Percentiles rank a stretch among this genome's conserved stretches.
Conservation (phyloP, 1,140 invertebrate genomes). For the Saccostrea echinata region DNA sequence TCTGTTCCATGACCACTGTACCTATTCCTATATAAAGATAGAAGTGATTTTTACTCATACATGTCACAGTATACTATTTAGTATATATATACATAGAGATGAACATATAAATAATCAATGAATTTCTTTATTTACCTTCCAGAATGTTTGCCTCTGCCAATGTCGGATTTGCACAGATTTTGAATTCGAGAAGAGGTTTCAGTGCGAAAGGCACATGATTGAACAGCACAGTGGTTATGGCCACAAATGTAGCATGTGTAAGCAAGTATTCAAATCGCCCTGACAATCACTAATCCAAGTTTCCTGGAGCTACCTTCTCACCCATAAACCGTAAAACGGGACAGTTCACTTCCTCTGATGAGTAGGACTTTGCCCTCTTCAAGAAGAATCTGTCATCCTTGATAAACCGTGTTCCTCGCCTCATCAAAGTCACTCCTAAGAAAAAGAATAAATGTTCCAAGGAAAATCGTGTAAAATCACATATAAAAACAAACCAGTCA, state of each 20-base stretch:
- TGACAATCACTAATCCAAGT: background rate
- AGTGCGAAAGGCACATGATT: conserved; percentile 39
- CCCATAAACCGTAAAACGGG: background rate
- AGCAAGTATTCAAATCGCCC: background rate
- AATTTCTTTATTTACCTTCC: background rate
- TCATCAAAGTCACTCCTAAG: background rate
- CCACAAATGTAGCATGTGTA: conserved; percentile 12
- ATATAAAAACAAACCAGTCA: background rate
- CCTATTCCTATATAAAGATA: too few species aligned
- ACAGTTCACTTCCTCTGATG: background rate
- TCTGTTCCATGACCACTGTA: too few species aligned
- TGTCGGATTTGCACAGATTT: conserved; percentile 40
- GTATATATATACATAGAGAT: too few species aligned
- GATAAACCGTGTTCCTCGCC: background rate
- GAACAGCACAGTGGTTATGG: conserved; percentile 47
- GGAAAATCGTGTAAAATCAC: background rate
- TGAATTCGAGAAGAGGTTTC: conserved; percentile 21
- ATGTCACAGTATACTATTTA: too few species aligned
- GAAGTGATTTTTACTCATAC: too few species aligned
- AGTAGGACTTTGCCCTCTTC: background rate
- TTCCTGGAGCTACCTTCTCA: background rate
- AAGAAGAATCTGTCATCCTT: background rate
- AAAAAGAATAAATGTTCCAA: background rate
- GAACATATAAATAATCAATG: background rate
- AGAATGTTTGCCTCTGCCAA: background rate